These are phyloP conservation scores for Pangasius larnaudii DNA, from an alignment of 2,797 vertebrate genomes.

Conservation along the genomic window DNA sequence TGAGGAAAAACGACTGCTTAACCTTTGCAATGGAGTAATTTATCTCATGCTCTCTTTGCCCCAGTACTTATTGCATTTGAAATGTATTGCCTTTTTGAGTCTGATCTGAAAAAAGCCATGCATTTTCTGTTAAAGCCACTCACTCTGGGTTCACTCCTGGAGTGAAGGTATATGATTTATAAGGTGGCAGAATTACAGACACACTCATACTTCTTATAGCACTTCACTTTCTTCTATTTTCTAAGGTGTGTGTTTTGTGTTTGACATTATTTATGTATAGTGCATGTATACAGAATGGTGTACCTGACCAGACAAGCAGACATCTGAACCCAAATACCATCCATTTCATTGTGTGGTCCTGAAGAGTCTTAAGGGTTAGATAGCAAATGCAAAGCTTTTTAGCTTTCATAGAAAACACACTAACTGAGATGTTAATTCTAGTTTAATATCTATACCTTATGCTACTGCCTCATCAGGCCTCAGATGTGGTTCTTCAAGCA, in stretches of 20 bases:
- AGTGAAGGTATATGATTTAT: neutral
- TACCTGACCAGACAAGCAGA: neutral
- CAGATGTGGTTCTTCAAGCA: constrained; percentile 8
- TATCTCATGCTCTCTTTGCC: neutral
- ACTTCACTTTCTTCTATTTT: neutral
- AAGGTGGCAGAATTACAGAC: neutral
- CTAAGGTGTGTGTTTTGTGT: neutral
- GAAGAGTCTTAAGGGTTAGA: neutral
- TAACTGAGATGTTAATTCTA: neutral
- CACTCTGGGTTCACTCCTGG: neutral
- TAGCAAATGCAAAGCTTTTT: neutral
- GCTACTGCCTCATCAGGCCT: neutral
- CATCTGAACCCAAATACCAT: neutral
- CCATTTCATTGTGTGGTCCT: neutral
- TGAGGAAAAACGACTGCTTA: neutral
- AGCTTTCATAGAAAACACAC: neutral
- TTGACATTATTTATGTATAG: neutral
- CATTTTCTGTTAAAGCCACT: neutral
- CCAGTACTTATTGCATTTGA: neutral
- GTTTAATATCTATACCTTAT: neutral
- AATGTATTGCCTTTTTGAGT: neutral
- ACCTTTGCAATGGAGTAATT: neutral
- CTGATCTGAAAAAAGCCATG: neutral
- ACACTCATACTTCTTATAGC: neutral
- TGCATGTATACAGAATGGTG: neutral